Conservation (phyloP, 2,797 vertebrate genomes). For the Gymnopithys bicolor region DNA sequence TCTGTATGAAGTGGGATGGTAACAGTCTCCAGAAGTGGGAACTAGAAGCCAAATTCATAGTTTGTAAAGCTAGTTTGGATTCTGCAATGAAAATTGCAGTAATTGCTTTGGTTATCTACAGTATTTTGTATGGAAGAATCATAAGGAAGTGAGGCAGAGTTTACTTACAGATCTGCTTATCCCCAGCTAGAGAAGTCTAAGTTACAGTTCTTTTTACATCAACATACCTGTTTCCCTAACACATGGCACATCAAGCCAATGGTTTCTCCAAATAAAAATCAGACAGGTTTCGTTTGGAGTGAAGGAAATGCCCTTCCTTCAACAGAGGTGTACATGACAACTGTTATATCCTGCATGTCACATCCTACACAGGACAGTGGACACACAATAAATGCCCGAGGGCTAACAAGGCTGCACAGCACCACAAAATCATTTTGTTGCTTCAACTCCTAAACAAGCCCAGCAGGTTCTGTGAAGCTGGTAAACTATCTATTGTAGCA, state of each 20-base stretch:
- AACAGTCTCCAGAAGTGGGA: background rate
- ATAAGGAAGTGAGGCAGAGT: background rate
- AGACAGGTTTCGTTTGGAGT: background rate
- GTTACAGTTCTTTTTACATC: background rate
- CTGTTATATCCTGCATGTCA: background rate
- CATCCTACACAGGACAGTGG: background rate
- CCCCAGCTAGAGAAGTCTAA: background rate
- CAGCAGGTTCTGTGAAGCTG: background rate
- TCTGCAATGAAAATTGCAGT: background rate
- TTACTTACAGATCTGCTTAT: background rate
- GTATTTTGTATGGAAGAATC: background rate
- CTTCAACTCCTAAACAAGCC: background rate
- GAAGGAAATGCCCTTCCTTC: background rate
- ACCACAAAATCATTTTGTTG: background rate
- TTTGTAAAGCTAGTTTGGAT: background rate
- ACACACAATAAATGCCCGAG: background rate
- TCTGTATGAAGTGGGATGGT: background rate
- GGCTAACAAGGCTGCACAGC: background rate
- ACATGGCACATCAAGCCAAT: background rate
- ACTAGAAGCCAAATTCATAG: background rate
- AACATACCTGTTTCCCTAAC: background rate
- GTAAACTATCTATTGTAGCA: background rate
- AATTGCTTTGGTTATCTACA: background rate
- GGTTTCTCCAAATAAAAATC: background rate
- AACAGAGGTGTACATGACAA: background rate